Evolutionary conservation across 2,113 vertebrate species (phyloP).

Genomic region (Trematomus loennbergii): DNA sequence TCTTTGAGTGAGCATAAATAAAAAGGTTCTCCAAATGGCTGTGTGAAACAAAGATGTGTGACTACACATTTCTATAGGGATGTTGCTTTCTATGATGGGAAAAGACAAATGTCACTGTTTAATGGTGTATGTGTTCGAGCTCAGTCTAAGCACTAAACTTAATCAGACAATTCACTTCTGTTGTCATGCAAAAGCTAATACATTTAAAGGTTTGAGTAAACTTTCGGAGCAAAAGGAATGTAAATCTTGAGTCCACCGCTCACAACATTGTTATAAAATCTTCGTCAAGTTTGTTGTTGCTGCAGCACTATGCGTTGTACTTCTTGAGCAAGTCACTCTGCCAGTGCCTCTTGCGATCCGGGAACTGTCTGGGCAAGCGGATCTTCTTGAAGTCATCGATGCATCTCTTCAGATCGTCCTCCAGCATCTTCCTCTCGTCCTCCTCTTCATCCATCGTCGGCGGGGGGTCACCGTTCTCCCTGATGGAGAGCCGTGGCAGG

Average conservation of each 20-base stretch:
- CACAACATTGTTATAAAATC: constrained; percentile 11
- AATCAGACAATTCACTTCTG: constrained; percentile 14
- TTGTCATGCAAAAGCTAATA: constrained; percentile 59
- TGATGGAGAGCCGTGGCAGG: constrained; percentile 63
- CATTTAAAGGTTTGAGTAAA: constrained; percentile 31
- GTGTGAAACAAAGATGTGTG: background rate
- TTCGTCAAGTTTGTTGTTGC: background rate
- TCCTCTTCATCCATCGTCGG: constrained; percentile 67
- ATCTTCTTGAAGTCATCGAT: constrained; percentile 86
- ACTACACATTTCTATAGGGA: constrained; percentile 29
- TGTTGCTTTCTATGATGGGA: constrained; percentile 18
- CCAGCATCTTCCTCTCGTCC: constrained; percentile 84
- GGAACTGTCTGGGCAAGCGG: constrained; percentile 82
- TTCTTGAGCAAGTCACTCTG: constrained; percentile 86
- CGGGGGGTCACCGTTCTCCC: constrained; percentile 75
- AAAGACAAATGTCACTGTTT: constrained; percentile 17
- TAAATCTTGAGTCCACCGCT: background rate
- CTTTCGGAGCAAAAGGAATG: constrained; percentile 12
- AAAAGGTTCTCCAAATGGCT: constrained; percentile 27
- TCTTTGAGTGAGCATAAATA: constrained; percentile 22
- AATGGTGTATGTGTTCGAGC: constrained; percentile 10
- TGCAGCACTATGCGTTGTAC: constrained; percentile 78
- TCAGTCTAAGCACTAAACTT: constrained; percentile 38
- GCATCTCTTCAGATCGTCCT: constrained; percentile 85
- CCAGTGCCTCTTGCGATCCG: constrained; percentile 87